A percentile compares a stretch with the other conserved stretches of the same genome.
These are phyloP conservation scores for Metallyticus violacea DNA, from an alignment of 2,888 invertebrate species.

Conservation along the genomic window DNA sequence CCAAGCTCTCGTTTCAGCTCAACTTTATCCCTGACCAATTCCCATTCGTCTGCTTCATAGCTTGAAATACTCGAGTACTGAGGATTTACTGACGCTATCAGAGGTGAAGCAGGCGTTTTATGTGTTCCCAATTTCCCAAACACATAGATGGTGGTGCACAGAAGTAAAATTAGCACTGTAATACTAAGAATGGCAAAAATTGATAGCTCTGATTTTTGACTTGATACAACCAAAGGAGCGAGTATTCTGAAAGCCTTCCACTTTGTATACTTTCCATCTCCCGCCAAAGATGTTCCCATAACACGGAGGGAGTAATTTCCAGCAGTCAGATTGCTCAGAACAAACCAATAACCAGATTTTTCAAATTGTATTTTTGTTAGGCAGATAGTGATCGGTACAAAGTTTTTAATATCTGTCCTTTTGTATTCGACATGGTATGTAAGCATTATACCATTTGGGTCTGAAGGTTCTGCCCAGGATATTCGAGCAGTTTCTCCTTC, in stretches of 20 bases:
- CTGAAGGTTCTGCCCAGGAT: constrained; percentile 57
- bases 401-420: constrained; percentile 29
- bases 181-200: neutral
- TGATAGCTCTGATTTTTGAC: neutral
- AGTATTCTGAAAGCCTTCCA: neutral
- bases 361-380: constrained; percentile 45
- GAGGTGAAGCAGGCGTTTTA: neutral
- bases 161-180: neutral
- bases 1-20: constrained; percentile 58
- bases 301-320: constrained; percentile 82
- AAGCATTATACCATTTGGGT: constrained; percentile 64
- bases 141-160: neutral
- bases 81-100: constrained; percentile 60
- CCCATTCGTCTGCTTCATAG: constrained; percentile 71
- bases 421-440: constrained; percentile 59
- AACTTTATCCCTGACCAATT: constrained; percentile 60
- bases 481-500: constrained; percentile 37
- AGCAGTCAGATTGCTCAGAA: constrained; percentile 52
- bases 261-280: constrained; percentile 51
- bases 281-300: constrained; percentile 74
- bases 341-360: neutral
- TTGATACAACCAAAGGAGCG: neutral
- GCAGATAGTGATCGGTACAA: constrained; percentile 47
- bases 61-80: constrained; percentile 46
- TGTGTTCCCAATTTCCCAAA: neutral